phyloP scores from a whole-genome alignment of 2,888 invertebrate species.

The Cheilosia impressa region DNA sequence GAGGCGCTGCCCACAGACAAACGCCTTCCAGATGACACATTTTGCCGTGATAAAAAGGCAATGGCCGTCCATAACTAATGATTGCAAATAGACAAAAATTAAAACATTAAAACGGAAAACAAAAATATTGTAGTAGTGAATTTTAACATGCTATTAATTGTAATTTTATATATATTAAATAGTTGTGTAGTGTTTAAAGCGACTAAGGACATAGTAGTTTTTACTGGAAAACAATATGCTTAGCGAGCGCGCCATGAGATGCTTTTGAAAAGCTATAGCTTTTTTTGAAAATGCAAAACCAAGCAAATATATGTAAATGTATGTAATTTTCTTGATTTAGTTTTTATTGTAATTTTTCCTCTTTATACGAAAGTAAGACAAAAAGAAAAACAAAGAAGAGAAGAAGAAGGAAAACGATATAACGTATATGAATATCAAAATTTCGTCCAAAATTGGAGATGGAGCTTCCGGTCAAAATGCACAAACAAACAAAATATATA shows the following conservation, averaged over 20 bases:
- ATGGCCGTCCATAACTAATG: conserved; percentile 83
- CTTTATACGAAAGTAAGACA: conserved; percentile 67
- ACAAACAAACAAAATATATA: conserved; percentile 16
- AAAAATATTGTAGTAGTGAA: neutral
- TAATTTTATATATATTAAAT: conserved; percentile 54
- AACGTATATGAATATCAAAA: conserved; percentile 83
- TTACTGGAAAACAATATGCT: conserved; percentile 39
- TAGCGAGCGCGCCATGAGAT: conserved; percentile 37
- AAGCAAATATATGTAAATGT: conserved; percentile 28
- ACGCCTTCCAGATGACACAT: conserved; percentile 93
- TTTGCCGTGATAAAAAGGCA: conserved; percentile 93
- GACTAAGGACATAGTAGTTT: conserved; percentile 34
- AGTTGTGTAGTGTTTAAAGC: conserved; percentile 40
- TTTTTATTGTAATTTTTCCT: conserved; percentile 72
- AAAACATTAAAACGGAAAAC: neutral
- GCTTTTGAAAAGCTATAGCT: conserved; percentile 18
- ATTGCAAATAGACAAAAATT: conserved; percentile 72
- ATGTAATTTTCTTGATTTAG: conserved; percentile 28
- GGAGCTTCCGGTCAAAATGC: conserved; percentile 73
- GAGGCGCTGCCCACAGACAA: conserved; percentile 90
- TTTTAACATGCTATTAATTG: conserved; percentile 38
- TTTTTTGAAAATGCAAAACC: conserved; percentile 14
- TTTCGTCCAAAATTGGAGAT: conserved; percentile 83
- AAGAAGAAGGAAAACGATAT: conserved; percentile 76
- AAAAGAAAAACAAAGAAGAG: conserved; percentile 19